These are phyloP conservation scores for Notolepis coatsorum DNA, from an alignment of 2,797 vertebrate genomes.

Conservation along the genomic window DNA sequence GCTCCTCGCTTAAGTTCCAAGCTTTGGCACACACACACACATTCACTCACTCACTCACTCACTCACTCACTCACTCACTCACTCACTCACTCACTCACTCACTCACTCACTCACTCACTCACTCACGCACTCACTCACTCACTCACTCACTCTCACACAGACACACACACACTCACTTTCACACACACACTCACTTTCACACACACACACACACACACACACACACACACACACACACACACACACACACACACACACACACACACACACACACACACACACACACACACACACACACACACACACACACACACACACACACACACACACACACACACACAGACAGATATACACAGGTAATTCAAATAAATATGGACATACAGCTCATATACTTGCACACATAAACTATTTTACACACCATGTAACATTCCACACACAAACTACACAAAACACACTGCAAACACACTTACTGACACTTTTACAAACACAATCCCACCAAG, in stretches of 20 bases:
- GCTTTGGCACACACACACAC: no score
- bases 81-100: neutral
- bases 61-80: no score
- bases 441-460: constrained; percentile 16
- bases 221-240: neutral
- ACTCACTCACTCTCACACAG: no score
- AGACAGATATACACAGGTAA: neutral
- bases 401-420: no score
- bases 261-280: neutral
- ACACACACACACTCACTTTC: neutral
- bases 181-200: neutral
- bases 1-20: no score
- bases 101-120: neutral
- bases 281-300: neutral
- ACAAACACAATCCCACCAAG: constrained; percentile 34
- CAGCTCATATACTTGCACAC: neutral
- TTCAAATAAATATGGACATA: neutral
- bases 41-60: no score
- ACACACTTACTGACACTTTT: no score
- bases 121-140: no score
- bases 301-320: no score
- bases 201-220: neutral
- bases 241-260: neutral
- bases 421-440: no score
- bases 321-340: no score